A percentile compares a stretch with the other conserved stretches of the same genome.
Conservation (phyloP, 2,888 invertebrate species). For the Drosophila falleni region DNA sequence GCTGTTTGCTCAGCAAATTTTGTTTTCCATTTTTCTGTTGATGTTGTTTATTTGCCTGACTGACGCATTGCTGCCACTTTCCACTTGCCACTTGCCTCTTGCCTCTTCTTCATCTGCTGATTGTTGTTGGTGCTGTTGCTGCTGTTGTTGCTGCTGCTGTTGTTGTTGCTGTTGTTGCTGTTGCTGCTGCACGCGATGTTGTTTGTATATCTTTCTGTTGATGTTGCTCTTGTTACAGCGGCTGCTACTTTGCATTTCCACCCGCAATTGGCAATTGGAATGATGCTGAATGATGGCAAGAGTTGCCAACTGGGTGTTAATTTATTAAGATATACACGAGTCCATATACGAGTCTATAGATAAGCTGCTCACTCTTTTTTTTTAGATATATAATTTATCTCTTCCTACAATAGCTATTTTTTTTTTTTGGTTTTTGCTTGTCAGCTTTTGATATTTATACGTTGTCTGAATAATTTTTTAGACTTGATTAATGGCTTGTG, state of each 20-base stretch:
- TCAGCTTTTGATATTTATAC: not conserved
- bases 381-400: not conserved
- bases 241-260: constrained; percentile 56
- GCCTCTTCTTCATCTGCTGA: not conserved
- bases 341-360: not conserved
- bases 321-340: constrained; percentile 16
- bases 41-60: constrained; percentile 72
- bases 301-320: constrained; percentile 14
- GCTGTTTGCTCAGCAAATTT: constrained; percentile 73
- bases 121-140: constrained; percentile 17
- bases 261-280: constrained; percentile 20
- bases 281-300: constrained; percentile 1
- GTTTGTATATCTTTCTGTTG: constrained; percentile 28
- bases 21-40: constrained; percentile 54
- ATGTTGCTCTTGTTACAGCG: constrained; percentile 16
- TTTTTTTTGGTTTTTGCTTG: not conserved
- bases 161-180: constrained; percentile 23
- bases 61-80: constrained; percentile 68
- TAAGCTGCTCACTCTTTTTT: not conserved
- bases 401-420: not conserved
- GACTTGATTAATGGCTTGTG: not conserved
- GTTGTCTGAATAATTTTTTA: not conserved
- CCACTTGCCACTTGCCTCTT: not conserved
- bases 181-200: constrained; percentile 52
- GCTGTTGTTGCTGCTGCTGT: constrained; percentile 19